Evolutionary conservation across 2,797 vertebrate genomes (phyloP), one percentile per base, ranked within the genome.

Genomic region (Micropoecilia bifurca): DNA sequence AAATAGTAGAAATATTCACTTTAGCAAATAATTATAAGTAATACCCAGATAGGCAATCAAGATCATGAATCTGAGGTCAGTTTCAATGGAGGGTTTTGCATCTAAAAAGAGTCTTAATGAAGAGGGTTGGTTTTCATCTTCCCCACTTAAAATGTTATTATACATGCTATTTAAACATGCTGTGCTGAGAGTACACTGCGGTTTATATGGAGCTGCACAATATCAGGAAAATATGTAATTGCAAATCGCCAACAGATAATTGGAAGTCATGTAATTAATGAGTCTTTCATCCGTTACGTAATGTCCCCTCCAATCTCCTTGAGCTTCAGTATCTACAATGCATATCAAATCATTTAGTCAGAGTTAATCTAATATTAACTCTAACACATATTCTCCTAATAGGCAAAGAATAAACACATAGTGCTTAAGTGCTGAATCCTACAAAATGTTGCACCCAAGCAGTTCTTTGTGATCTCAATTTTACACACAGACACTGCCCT

Each of bases 401-500:
- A 63, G 16, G 59, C 16, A 36, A 33, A 63, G 33, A 20, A 30
- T 63, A 16, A 36, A 36, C 33, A 6, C 16, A 18, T 3, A 8
- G 18, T 36, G 18, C 33, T 20, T 18, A 8, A 36, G 33, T 36
- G 13, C 28, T 18, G 61, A 63, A 36, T 63, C 61, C 61, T 36
- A 63, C 36, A 68, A 68, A 68, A 30, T 73, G 25, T 66, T 53
- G 1, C 33, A 0, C 46, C 2, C 10, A 7, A 46, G 4, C 2
- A 0, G 25, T 28, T 1, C 33, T 41, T 68, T 22, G 63, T 68
- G 63, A 41, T 25, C 1, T 1, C 36, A 66, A 8, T 68, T 68
- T 68, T 41, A 25, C 63, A 41, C 63, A 12, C 8, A 41, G 57
- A 79, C 14, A 72, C 43, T 39, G 78, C 82, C 88, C 80, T 91